Base-by-base conservation (phyloP, 2,113 vertebrate genomes). In the Oreamnos americanus region DNA sequence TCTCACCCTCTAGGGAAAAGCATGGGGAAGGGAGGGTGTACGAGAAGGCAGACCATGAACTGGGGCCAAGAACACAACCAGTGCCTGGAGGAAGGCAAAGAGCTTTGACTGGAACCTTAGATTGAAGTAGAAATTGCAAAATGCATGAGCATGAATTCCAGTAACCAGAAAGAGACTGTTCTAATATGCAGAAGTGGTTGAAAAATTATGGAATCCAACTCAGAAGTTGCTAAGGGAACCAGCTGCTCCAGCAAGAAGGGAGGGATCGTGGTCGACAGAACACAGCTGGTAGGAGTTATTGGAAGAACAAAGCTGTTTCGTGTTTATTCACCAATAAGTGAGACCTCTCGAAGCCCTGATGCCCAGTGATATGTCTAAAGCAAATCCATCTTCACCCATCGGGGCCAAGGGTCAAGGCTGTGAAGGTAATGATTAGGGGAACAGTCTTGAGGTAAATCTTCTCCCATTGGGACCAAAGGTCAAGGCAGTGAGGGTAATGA, bases 161-260 rank as follows among this genome's bases (percentile, higher is more conserved):
- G n/a, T 39, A 79, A 87, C 87, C n/a, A 92, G 88, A 94, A 96
- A 86, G 71, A 93, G 74, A 64, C 23, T 43, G 7, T 91, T 88
- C 60, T 74, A 90, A 87, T 74, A 96, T 58, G 71, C 30, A 87
- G n/a, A 91, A 96, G 11, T 47, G 62, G 83, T 33, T 81, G 39
- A 43, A 92, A 96, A 81, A 64, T 90, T 49, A 47, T 36, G 55
- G 57, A 55, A 47, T 79, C 92, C 90, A 51, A 82, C 79, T n/a
- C 90, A 93, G 95, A 89, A 93, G 93, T 84, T 94, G 87, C 96
- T 86, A 87, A 95, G 91, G 53, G 91, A 94, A 91, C 53, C 62
- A 74, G 71, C 26, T 88, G 90, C 39, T 79, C 94, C 78, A 91
- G 96, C 83, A 82, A 79, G 89, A 91, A 84, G 25, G 79, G 47